These are phyloP conservation scores for Ophiothrix spiculata DNA, from an alignment of 35 echinoderm and acorn worm genomes.

Conservation along the genomic window DNA sequence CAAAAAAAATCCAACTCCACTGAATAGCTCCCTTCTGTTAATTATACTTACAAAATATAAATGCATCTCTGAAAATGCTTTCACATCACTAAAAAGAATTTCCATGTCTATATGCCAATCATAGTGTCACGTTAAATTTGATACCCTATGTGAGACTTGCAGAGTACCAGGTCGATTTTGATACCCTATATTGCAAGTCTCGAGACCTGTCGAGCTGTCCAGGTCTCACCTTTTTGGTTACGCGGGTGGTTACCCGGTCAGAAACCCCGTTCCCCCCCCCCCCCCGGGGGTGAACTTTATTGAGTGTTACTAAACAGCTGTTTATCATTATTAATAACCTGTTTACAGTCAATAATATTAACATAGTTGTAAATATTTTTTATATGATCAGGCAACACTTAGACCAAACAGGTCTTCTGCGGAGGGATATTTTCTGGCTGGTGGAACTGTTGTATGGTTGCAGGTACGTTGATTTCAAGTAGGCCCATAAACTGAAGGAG, in stretches of 20 bases:
- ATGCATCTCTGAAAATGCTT: too few relatives aligned
- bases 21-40: too few relatives aligned
- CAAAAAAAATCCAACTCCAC: too few relatives aligned
- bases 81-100: too few relatives aligned
- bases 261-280: background rate
- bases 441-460: constrained; percentile 25
- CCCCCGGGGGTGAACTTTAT: background rate
- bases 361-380: background rate
- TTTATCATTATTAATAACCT: background rate
- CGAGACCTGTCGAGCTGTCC: background rate
- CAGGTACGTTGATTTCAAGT: constrained; percentile 19
- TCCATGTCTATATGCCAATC: too few relatives aligned
- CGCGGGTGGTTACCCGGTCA: background rate
- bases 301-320: background rate
- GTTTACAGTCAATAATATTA: background rate
- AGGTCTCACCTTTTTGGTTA: background rate
- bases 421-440: constrained; percentile 31
- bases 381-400: background rate
- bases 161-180: too few relatives aligned
- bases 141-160: too few relatives aligned
- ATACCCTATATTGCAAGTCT: too few relatives aligned
- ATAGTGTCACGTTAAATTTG: too few relatives aligned
- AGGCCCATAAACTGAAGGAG: too few relatives aligned
- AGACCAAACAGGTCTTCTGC: background rate
- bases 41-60: too few relatives aligned